Evolutionary conservation across 2,797 vertebrate genomes (phyloP).

Genomic region (Carduelis carduelis): DNA sequence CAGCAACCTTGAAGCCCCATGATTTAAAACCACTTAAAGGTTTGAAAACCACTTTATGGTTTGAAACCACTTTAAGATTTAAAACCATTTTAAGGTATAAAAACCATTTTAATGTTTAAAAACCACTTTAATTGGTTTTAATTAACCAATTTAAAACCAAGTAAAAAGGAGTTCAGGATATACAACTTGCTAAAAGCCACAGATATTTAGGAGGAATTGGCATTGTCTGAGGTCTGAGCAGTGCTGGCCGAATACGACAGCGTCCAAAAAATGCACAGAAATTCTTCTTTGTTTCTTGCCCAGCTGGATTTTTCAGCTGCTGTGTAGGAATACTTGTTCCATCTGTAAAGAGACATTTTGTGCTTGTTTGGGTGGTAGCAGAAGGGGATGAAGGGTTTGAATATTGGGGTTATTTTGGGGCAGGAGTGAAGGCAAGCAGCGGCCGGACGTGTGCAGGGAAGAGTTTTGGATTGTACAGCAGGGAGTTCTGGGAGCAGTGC

Average conservation of each 20-base stretch:
- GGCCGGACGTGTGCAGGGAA: constrained; percentile 91
- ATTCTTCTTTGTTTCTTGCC: background rate
- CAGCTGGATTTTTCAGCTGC: background rate
- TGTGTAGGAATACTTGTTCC: background rate
- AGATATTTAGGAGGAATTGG: background rate
- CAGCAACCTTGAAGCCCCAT: background rate
- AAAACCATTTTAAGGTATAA: background rate
- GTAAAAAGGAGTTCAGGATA: background rate
- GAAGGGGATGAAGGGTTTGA: background rate
- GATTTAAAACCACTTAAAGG: background rate
- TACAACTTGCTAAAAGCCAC: background rate
- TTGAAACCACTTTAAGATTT: background rate
- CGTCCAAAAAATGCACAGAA: background rate
- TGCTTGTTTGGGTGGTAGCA: background rate
- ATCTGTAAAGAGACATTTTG: background rate
- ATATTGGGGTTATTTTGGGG: background rate
- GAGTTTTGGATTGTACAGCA: constrained; percentile 88
- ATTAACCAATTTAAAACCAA: background rate
- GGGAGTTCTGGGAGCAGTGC: constrained; percentile 92
- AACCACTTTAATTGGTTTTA: background rate
- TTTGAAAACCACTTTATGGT: background rate
- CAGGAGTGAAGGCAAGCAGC: constrained; percentile 92
- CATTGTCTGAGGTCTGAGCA: background rate
- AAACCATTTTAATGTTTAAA: background rate
- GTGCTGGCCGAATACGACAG: background rate